Evolutionary conservation across 2,113 vertebrate species (phyloP).

Genomic region (Fregetta grallaria): DNA sequence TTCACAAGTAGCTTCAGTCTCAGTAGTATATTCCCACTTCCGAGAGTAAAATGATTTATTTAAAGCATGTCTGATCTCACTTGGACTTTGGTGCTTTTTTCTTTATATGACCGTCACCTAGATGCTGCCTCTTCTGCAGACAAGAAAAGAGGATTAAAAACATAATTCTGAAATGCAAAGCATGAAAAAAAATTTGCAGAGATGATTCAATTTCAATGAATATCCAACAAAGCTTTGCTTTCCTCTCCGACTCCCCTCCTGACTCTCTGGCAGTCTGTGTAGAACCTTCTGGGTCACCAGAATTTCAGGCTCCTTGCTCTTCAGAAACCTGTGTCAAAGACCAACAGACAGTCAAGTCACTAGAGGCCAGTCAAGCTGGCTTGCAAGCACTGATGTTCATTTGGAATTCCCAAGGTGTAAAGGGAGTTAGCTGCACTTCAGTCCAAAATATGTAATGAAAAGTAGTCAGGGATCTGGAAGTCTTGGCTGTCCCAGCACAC

Average conservation of each 20-base stretch:
- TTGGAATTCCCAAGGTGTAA: neutral
- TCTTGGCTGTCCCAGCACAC: neutral
- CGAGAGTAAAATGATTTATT: neutral
- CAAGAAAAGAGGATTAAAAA: neutral
- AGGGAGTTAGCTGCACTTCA: neutral
- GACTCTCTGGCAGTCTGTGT: neutral
- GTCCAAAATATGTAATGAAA: neutral
- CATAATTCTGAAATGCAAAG: neutral
- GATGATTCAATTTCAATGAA: neutral
- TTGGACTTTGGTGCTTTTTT: slow-evolving; percentile 7
- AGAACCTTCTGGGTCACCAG: neutral
- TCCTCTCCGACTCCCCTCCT: neutral
- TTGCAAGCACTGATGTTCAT: neutral
- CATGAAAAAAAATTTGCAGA: neutral
- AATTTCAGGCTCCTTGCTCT: neutral
- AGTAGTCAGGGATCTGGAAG: neutral
- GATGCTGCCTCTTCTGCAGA: neutral
- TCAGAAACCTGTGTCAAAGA: neutral
- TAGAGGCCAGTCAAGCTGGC: neutral
- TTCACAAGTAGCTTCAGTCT: neutral
- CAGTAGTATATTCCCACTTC: neutral
- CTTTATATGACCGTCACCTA: neutral
- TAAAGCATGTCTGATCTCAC: neutral
- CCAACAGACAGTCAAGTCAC: neutral
- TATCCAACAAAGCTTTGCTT: neutral